phyloP scores from a whole-genome alignment of 2,888 invertebrate genomes.

The Lamproptera curius region DNA sequence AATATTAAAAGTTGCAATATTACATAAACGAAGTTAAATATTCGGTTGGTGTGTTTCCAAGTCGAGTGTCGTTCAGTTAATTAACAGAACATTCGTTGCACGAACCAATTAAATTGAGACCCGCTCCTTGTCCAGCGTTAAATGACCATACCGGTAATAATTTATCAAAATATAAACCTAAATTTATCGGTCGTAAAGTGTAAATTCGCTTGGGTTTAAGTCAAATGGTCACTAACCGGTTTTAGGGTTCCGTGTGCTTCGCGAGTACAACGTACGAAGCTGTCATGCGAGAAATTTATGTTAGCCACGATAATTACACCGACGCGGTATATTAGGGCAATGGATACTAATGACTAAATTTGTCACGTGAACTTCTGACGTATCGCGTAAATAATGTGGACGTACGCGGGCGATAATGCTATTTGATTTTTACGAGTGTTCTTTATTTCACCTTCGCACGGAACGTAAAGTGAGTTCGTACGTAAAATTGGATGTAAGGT shows the following conservation, averaged over 20 bases:
- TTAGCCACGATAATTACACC: conserved; percentile 24
- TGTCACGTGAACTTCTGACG: conserved; percentile 17
- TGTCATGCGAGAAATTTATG: conserved; percentile 27
- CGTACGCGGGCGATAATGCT: neutral
- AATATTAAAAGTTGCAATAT: no score
- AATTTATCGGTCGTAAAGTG: conserved; percentile 2
- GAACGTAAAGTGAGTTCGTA: no score
- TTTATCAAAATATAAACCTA: neutral
- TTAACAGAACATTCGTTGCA: conserved; percentile 4
- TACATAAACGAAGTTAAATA: no score
- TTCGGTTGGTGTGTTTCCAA: no score
- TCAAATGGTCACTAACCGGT: conserved; percentile 10
- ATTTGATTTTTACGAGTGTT: neutral
- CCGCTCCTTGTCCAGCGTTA: neutral
- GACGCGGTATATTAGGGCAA: conserved; percentile 21
- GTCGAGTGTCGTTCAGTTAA: neutral
- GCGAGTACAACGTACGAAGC: conserved; percentile 14
- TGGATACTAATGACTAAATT: conserved; percentile 22
- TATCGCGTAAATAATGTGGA: conserved; percentile 11
- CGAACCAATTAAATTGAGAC: conserved; percentile 6
- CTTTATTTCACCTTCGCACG: neutral
- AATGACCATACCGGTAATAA: neutral
- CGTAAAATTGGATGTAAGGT: no score
- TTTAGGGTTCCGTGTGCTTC: conserved; percentile 16
- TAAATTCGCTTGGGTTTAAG: conserved; percentile 10